Percentiles rank a stretch among this genome's conserved stretches.
These are phyloP conservation scores for Heliconius ethilla DNA, from an alignment of 2,888 invertebrate genomes.

Conservation along the genomic window DNA sequence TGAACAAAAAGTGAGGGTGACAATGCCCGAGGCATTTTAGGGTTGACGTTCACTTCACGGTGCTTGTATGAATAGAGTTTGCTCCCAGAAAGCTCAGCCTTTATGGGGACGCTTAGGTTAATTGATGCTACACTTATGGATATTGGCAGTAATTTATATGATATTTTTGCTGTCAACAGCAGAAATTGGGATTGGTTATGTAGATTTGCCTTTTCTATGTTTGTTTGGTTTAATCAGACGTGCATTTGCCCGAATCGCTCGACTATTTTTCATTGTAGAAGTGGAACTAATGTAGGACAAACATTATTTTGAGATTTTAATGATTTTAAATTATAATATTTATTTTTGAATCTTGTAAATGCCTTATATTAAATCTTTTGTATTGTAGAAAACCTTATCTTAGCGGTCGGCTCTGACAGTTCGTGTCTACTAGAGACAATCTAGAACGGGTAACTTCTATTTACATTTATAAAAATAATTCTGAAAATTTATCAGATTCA, in stretches of 20 bases:
- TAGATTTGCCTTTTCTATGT: slow-evolving; percentile 53
- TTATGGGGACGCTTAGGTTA: slow-evolving; percentile 54
- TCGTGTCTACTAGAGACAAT: too few relatives aligned
- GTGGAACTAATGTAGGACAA: not conserved
- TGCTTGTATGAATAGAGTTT: slow-evolving; percentile 59
- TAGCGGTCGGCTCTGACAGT: too few relatives aligned
- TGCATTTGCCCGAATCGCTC: not conserved
- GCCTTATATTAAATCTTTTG: not conserved
- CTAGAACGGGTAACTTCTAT: too few relatives aligned
- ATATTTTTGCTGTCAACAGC: slow-evolving; percentile 64
- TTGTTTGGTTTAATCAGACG: not conserved
- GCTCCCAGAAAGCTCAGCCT: slow-evolving; percentile 33
- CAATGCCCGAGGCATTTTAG: slow-evolving; percentile 55
- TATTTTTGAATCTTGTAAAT: not conserved
- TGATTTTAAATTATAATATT: not conserved
- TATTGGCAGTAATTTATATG: slow-evolving; percentile 51
- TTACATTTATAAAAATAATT: too few relatives aligned
- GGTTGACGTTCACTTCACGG: slow-evolving; percentile 61
- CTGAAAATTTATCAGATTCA: too few relatives aligned
- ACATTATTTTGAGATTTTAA: not conserved
- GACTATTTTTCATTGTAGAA: not conserved
- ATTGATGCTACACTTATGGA: slow-evolving; percentile 45
- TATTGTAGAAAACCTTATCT: too few relatives aligned
- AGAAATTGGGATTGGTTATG: slow-evolving; percentile 61
- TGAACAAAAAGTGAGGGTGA: slow-evolving; percentile 65